These are phyloP conservation scores for Thelaira solivaga DNA, from an alignment of 2,888 invertebrate species.

Conservation along the genomic window DNA sequence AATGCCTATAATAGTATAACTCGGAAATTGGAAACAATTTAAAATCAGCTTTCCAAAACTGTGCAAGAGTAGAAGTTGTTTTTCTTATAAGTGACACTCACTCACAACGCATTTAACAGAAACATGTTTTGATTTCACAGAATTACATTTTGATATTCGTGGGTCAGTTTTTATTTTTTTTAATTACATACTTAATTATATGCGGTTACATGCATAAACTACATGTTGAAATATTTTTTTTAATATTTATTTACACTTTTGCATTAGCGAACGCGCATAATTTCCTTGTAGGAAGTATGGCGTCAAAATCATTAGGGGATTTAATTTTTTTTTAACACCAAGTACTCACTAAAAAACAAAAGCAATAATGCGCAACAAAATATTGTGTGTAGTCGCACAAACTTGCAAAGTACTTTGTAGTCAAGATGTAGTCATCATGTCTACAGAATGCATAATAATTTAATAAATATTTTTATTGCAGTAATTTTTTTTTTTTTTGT, in stretches of 20 bases:
- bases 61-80: too few relatives aligned
- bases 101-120: too few relatives aligned
- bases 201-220: too few relatives aligned
- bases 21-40: too few relatives aligned
- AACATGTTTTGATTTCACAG: too few relatives aligned
- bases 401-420: constrained; percentile 33
- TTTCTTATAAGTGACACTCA: too few relatives aligned
- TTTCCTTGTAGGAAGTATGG: constrained; percentile 39
- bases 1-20: too few relatives aligned
- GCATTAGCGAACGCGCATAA: too few relatives aligned
- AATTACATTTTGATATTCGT: too few relatives aligned
- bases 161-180: too few relatives aligned
- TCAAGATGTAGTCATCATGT: constrained; percentile 56
- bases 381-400: background rate
- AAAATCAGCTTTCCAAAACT: too few relatives aligned
- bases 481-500: background rate
- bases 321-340: constrained; percentile 20
- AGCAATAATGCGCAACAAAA: background rate
- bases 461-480: constrained; percentile 17
- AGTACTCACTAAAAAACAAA: background rate
- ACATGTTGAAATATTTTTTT: background rate
- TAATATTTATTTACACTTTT: background rate
- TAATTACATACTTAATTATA: too few relatives aligned
- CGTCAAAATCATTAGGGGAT: constrained; percentile 4
- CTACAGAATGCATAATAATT: constrained; percentile 57